A percentile compares a stretch with the other conserved stretches of the same genome.
Conservation (phyloP, 2,888 invertebrate genomes). For the Cheilosia impressa region DNA sequence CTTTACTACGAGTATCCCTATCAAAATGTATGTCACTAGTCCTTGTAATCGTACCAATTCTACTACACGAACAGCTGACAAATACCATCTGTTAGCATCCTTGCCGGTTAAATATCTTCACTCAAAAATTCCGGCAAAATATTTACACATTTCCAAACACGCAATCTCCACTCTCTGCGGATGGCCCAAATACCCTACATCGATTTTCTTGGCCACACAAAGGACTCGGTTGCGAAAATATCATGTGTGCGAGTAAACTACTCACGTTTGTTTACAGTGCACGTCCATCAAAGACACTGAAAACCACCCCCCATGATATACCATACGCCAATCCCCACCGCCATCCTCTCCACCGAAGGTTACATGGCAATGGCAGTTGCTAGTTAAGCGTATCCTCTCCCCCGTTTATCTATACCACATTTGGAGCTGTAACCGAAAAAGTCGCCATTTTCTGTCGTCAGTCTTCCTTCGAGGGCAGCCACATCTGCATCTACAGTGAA, state of each 20-base stretch:
- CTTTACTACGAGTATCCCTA: background rate
- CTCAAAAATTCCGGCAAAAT: slow-evolving; percentile 18
- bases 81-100: slow-evolving; percentile 31
- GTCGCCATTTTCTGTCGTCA: slow-evolving; percentile 74
- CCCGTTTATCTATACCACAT: slow-evolving; percentile 67
- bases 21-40: background rate
- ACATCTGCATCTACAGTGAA: slow-evolving; percentile 44
- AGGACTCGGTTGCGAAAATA: slow-evolving; percentile 39
- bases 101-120: slow-evolving; percentile 36
- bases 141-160: slow-evolving; percentile 40
- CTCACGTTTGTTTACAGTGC: slow-evolving; percentile 55
- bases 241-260: slow-evolving; percentile 31
- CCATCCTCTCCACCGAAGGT: background rate
- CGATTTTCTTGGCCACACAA: slow-evolving; percentile 34
- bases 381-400: slow-evolving; percentile 44
- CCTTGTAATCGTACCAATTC: too few species aligned
- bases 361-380: slow-evolving; percentile 30
- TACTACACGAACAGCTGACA: slow-evolving; percentile 46
- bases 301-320: slow-evolving; percentile 33
- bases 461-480: slow-evolving; percentile 67
- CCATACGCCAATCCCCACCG: background rate
- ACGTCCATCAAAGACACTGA: slow-evolving; percentile 26
- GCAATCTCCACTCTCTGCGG: slow-evolving; percentile 47
- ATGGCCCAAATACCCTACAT: slow-evolving; percentile 18
- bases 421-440: slow-evolving; percentile 69